Evolutionary conservation across 1,140 invertebrate genomes (phyloP).

Genomic region (Eufriesea mexicana): DNA sequence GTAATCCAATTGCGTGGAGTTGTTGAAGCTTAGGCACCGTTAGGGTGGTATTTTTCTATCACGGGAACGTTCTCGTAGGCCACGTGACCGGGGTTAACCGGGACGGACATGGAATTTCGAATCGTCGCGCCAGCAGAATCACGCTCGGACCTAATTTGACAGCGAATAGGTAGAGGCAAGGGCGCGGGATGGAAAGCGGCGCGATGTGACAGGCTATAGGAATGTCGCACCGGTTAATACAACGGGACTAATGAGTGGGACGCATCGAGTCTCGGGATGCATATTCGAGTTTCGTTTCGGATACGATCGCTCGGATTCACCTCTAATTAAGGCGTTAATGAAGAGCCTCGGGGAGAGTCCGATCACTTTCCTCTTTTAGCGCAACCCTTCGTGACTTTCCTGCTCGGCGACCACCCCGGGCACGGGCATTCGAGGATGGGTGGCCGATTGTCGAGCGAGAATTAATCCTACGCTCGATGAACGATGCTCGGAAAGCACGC

Average conservation of each 20-base stretch:
- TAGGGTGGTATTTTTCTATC: neutral
- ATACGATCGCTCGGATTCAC: conserved; percentile 39
- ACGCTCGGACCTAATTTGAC: conserved; percentile 47
- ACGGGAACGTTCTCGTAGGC: no score
- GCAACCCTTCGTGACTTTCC: conserved; percentile 15
- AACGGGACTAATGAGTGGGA: conserved; percentile 59
- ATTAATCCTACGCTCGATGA: conserved; percentile 55
- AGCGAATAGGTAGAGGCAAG: conserved; percentile 20
- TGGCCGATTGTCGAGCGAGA: conserved; percentile 48
- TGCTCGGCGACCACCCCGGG: conserved; percentile 13
- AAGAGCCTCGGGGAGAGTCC: conserved; percentile 45
- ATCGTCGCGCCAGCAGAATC: neutral
- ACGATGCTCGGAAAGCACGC: conserved; percentile 31
- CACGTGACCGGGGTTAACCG: neutral
- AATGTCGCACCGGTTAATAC: conserved; percentile 38
- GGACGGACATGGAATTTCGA: neutral
- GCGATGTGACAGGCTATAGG: conserved; percentile 18
- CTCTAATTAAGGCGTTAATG: conserved; percentile 65
- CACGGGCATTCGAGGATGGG: conserved; percentile 28
- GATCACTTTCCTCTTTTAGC: conserved; percentile 54
- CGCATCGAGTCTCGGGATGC: conserved; percentile 26
- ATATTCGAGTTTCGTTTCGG: conserved; percentile 36
- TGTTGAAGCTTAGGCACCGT: neutral
- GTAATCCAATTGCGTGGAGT: conserved; percentile 17
- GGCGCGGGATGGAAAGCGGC: neutral